phyloP scores from a whole-genome alignment of 2,113 vertebrate genomes.

The Bostrychus sinensis region DNA sequence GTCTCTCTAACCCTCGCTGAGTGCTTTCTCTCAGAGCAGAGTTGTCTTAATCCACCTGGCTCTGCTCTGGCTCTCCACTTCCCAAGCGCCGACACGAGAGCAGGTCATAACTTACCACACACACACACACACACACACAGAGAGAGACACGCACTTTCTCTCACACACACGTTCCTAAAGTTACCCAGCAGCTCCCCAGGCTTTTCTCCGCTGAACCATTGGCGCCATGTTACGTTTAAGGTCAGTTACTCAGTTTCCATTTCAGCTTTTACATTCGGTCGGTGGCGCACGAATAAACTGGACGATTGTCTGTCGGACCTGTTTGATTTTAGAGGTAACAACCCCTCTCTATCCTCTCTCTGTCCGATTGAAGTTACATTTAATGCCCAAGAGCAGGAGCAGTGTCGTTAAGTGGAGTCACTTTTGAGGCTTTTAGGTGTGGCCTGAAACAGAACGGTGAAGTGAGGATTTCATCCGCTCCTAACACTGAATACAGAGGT shows the following conservation, averaged over 20 bases:
- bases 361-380: constrained; percentile 19
- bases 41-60: too few species aligned
- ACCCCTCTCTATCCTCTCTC: neutral
- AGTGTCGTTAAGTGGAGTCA: constrained; percentile 13
- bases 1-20: too few species aligned
- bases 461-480: neutral
- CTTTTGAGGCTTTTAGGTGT: too few species aligned
- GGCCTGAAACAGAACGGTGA: too few species aligned
- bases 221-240: constrained; percentile 66
- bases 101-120: too few species aligned
- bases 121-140: too few species aligned
- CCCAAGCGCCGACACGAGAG: too few species aligned
- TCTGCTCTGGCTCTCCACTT: too few species aligned
- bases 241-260: constrained; percentile 70
- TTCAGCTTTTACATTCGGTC: constrained; percentile 50
- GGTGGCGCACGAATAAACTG: constrained; percentile 56
- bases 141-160: too few species aligned
- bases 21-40: too few species aligned
- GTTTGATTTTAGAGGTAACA: constrained; percentile 53
- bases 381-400: constrained; percentile 8
- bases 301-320: constrained; percentile 56
- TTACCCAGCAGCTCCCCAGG: constrained; percentile 26
- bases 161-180: too few species aligned
- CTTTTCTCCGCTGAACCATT: constrained; percentile 59
- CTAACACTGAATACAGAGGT: too few species aligned